These are phyloP conservation scores for Eupeodes latifasciatus DNA, from an alignment of 2,888 invertebrate genomes.

Conservation along the genomic window DNA sequence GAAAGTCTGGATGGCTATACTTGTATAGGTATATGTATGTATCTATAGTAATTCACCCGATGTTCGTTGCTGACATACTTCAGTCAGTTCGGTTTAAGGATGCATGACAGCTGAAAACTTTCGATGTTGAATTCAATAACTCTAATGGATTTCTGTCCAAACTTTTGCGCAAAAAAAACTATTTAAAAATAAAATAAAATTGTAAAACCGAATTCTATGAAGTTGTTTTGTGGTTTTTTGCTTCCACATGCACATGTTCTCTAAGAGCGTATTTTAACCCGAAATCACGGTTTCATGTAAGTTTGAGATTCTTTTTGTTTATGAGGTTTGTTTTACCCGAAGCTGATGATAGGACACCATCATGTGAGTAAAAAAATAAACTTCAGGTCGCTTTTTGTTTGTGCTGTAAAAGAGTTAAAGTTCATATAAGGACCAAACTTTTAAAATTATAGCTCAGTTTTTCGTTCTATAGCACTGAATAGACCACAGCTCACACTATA, in stretches of 20 bases:
- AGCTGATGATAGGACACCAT: neutral
- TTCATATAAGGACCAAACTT: constrained; percentile 8
- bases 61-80: constrained; percentile 49
- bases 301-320: constrained; percentile 10
- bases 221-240: constrained; percentile 59
- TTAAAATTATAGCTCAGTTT: constrained; percentile 19
- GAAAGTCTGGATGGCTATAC: neutral
- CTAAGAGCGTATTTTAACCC: constrained; percentile 46
- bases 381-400: constrained; percentile 1
- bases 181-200: constrained; percentile 37
- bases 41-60: constrained; percentile 13
- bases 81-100: constrained; percentile 41
- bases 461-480: neutral
- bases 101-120: constrained; percentile 54
- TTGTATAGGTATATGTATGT: constrained; percentile 1
- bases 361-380: neutral
- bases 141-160: constrained; percentile 71
- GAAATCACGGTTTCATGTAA: constrained; percentile 57
- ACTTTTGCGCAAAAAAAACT: constrained; percentile 59
- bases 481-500: constrained; percentile 10
- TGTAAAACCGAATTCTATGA: constrained; percentile 41
- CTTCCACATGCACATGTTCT: constrained; percentile 43
- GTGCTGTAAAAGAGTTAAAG: neutral
- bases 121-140: constrained; percentile 69
- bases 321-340: neutral